Evolutionary conservation across 1,140 invertebrate species (phyloP), one percentile per base, ranked within the genome.

Genomic region (Hormaphis cornu): DNA sequence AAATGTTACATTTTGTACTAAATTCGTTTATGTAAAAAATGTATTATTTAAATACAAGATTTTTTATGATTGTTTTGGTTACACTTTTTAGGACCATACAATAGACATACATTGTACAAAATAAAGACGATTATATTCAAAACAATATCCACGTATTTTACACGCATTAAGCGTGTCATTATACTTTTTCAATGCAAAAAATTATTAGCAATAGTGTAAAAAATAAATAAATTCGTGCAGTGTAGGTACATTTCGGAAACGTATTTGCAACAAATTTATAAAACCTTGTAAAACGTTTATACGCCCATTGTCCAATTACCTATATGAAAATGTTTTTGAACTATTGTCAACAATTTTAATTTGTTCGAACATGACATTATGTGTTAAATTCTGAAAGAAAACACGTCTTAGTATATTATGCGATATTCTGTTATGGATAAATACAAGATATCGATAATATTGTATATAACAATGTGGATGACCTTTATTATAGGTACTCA

Each of bases 381-480:
- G 22, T 44, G n/a, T n/a, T n/a, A n/a, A n/a, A n/a, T n/a, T n/a
- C n/a, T n/a, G n/a, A n/a, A n/a, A n/a, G n/a, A n/a, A n/a, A n/a
- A n/a, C n/a, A n/a, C n/a, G n/a, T 46, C 20, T 46, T 14, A 4
- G 14, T 2, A 26, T 50, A 24, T 50, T 6, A 50, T 16, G 12
- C 22, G 20, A 50, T 50, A 12, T 50, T 50, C 10, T 50, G 20
- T 50, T 24, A 52, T 16, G 24, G 24, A 40, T 24, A 28, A 24
- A 42, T 24, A 40, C 12, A n/a, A 26, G 5, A 28, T 44, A 28
- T 24, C 12, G 24, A 61, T 28, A 44, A 26, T 26, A n/a, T n/a
- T n/a, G n/a, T 10, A 16, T 42, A 26, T 28, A 48, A 46, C 30
- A 59, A 63, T 63, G 59, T 48, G 59, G 59, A 63, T 18, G 59